Evolutionary conservation across 2,113 vertebrate genomes (phyloP), one percentile per base, ranked within the genome.

Genomic region (Speoplatyrhinus poulsoni): DNA sequence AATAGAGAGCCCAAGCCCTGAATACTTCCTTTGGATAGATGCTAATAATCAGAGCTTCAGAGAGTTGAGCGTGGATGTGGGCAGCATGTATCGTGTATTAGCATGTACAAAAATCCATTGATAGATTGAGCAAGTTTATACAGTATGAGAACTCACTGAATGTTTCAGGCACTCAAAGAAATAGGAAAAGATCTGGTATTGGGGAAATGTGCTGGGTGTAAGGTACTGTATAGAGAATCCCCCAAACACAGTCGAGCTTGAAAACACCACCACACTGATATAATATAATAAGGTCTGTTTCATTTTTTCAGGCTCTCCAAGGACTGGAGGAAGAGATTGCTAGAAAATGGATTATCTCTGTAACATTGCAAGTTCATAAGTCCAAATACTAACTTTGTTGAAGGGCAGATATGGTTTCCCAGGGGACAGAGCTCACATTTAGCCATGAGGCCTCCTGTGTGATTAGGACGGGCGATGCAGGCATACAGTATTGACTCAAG

Each of bases 371-470:
- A 91, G 90, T 90, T 91, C 90, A 88, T 85, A 86, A 90, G 88
- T 91, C 90, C 90, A 90, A 90, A 86, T 82, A 71, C 80, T 88
- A 90, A 91, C 90, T 91, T 91, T 90, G 88, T 91, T 91, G 88
- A 91, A 91, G 90, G 90, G 90, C 90, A 91, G 90, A 91, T 90
- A 89, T n/a, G 79, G 79, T 60, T 74, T 88, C 90, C 87, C 88
- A 10, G 52, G 76, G 86, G 90, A 89, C 76, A 55, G 17, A 77
- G 86, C 87, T 91, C 88, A 88, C 87, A 90, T 91, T 90, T 90
- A 91, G 87, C 90, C 85, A 89, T 33, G 80, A 89, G 87, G 86
- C 88, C 84, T 90, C 88, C 87, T 89, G 76, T 87, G 87, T 80
- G 88, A 91, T 90, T 87, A 85, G 76, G 66, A 85, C 65, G 61